These are phyloP conservation scores for Hypothenemus hampei DNA, from an alignment of 1,140 invertebrate genomes.

Conservation along the genomic window DNA sequence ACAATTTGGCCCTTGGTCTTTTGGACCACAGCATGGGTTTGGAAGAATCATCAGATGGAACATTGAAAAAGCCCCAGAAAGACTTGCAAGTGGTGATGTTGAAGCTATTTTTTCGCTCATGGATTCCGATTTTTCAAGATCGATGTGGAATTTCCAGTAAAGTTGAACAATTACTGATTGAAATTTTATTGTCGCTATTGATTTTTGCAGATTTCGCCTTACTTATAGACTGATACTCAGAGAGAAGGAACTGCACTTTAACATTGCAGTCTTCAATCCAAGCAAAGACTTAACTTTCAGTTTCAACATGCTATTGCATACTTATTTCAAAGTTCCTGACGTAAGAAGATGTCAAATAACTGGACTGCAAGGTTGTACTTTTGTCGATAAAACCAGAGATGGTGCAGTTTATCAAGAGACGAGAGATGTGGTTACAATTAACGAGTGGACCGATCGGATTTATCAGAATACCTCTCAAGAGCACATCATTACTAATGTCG, in stretches of 20 bases:
- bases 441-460: conserved; percentile 88
- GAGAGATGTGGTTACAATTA: conserved; percentile 80
- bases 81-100: conserved; percentile 81
- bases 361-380: conserved; percentile 85
- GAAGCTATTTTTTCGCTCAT: conserved; percentile 86
- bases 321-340: conserved; percentile 93
- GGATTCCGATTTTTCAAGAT: conserved; percentile 87
- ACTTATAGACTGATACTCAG: conserved; percentile 83
- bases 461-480: conserved; percentile 90
- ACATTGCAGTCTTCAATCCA: conserved; percentile 86
- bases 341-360: conserved; percentile 85
- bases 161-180: conserved; percentile 34
- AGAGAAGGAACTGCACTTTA: conserved; percentile 88
- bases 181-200: neutral
- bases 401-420: conserved; percentile 80
- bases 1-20: conserved; percentile 90
- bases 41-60: conserved; percentile 87
- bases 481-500: conserved; percentile 88
- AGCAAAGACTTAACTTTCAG: conserved; percentile 85
- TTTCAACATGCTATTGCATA: conserved; percentile 90
- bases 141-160: conserved; percentile 91
- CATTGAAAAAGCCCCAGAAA: conserved; percentile 79
- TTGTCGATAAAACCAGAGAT: conserved; percentile 88
- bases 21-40: conserved; percentile 92
- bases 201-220: conserved; percentile 63